Conservation (phyloP, 2,888 invertebrate genomes). For the Periphyllus acericola region DNA sequence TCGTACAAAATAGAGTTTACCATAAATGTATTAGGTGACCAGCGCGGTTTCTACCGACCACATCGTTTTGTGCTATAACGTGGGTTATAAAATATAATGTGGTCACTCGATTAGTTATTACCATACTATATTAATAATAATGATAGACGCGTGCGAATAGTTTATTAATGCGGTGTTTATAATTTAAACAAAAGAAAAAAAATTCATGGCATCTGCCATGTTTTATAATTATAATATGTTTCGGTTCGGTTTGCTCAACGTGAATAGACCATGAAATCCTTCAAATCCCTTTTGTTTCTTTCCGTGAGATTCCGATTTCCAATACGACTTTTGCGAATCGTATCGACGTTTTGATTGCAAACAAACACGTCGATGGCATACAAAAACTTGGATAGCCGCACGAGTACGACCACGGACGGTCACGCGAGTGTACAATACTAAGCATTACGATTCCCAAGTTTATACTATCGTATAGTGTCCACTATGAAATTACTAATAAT, state of each 20-base stretch:
- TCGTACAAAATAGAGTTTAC: no score
- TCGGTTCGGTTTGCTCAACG: not conserved
- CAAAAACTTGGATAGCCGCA: not conserved
- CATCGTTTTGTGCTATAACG: no score
- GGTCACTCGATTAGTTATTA: no score
- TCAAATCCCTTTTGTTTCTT: slow-evolving; percentile 21
- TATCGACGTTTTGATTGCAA: slow-evolving; percentile 34
- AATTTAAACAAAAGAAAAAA: no score
- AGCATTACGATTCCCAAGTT: not conserved
- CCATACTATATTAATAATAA: no score
- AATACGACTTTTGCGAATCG: slow-evolving; percentile 8
- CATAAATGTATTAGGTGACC: no score
- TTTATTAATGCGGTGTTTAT: no score
- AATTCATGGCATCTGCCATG: not conserved
- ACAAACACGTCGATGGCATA: slow-evolving; percentile 42
- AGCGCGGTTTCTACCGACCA: no score
- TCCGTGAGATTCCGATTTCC: slow-evolving; percentile 10
- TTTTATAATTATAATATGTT: not conserved
- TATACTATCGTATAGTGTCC: not conserved
- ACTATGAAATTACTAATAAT: no score
- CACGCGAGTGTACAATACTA: slow-evolving; percentile 48
- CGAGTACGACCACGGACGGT: not conserved
- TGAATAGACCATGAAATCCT: slow-evolving; percentile 48
- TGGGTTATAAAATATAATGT: no score
- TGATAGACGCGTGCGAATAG: no score